Evolutionary conservation across 2,888 invertebrate species (phyloP).

Genomic region (Amiota mariae): DNA sequence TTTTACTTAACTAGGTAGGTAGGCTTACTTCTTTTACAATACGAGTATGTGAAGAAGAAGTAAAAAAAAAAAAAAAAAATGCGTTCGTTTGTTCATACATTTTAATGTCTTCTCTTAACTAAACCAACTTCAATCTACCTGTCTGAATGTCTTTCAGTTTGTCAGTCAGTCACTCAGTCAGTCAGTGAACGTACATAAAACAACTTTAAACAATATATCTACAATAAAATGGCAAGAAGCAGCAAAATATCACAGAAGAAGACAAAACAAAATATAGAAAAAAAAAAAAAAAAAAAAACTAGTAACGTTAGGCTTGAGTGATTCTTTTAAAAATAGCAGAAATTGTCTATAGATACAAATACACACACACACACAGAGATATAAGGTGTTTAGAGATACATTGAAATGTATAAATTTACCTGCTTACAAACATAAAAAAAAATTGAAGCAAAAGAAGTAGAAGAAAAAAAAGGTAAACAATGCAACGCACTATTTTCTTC

Average conservation of each 20-base stretch:
- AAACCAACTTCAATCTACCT: slow-evolving; percentile 26
- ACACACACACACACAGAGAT: slow-evolving; percentile 30
- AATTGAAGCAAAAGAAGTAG: slow-evolving; percentile 40
- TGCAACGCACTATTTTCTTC: slow-evolving; percentile 67
- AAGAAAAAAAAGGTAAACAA: slow-evolving; percentile 65
- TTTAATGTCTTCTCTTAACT: slow-evolving; percentile 45
- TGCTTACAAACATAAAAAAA: slow-evolving; percentile 41
- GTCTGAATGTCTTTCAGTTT: slow-evolving; percentile 35
- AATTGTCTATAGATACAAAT: slow-evolving; percentile 24
- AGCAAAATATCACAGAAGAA: slow-evolving; percentile 26
- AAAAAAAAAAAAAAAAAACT: slow-evolving; percentile 44
- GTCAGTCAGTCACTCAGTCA: slow-evolving; percentile 60
- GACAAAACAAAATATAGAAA: slow-evolving; percentile 27
- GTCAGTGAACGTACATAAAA: slow-evolving; percentile 40
- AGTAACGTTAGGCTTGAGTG: slow-evolving; percentile 67
- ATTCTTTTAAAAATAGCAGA: slow-evolving; percentile 54
- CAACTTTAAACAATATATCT: slow-evolving; percentile 27
- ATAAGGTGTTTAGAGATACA: no score
- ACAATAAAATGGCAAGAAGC: slow-evolving; percentile 58
- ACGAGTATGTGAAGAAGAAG: no score
- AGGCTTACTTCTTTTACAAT: neutral
- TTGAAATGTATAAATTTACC: no score
- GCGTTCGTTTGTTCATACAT: slow-evolving; percentile 54
- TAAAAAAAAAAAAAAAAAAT: slow-evolving; percentile 46
- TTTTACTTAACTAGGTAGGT: slow-evolving; percentile 25